Evolutionary conservation across 2,113 vertebrate species (phyloP).

Genomic region (Podilymbus podiceps): DNA sequence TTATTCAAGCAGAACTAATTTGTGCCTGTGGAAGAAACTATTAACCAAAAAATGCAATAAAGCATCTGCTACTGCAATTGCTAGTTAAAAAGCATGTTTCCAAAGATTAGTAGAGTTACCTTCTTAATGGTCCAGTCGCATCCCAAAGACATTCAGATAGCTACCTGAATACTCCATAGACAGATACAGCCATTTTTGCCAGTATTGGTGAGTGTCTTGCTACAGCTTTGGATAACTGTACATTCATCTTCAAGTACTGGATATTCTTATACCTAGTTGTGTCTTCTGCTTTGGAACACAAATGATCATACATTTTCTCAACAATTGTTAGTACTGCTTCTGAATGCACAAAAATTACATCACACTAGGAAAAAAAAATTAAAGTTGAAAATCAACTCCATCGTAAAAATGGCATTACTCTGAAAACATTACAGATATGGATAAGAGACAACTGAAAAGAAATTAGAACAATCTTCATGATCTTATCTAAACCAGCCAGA

Average conservation of each 20-base stretch:
- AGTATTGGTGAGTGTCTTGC: conserved; percentile 41
- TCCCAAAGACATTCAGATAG: background rate
- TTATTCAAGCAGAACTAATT: background rate
- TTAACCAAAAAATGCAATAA: background rate
- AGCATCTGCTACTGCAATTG: background rate
- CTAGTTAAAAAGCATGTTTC: background rate
- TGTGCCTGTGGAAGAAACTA: background rate
- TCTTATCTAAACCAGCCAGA: background rate
- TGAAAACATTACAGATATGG: background rate
- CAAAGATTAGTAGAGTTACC: background rate
- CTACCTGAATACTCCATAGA: conserved; percentile 71
- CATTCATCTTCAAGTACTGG: background rate
- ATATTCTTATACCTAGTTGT: background rate
- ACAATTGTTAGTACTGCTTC: background rate
- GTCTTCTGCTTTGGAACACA: conserved; percentile 15
- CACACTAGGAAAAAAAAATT: background rate
- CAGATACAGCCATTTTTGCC: conserved; percentile 69
- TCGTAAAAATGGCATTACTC: background rate
- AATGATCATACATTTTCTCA: background rate
- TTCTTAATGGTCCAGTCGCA: background rate
- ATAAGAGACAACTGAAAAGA: background rate
- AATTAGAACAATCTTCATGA: background rate
- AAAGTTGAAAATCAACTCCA: background rate
- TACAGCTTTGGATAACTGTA: background rate
- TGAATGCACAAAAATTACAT: background rate